Evolutionary conservation across 2,888 invertebrate genomes (phyloP).

Genomic region (Dryococelus australis): DNA sequence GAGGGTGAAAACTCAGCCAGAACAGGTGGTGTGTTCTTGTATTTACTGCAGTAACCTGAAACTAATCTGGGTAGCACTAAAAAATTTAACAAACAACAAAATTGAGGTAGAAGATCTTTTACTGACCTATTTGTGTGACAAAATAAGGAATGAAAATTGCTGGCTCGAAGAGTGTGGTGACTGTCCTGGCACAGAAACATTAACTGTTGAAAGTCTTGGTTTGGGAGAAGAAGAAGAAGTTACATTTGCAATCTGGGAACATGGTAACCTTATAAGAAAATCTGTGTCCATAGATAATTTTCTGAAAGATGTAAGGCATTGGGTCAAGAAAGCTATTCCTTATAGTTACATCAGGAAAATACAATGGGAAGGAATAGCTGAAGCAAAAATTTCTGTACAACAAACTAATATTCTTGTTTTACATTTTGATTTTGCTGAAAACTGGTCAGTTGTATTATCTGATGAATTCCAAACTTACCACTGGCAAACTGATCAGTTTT

Average conservation of each 20-base stretch:
- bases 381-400: neutral
- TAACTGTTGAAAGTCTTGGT: neutral
- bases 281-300: too few relatives aligned
- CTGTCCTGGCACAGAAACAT: neutral
- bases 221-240: neutral
- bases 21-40: neutral
- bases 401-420: neutral
- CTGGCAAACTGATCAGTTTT: neutral
- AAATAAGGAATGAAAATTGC: neutral
- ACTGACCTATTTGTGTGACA: neutral
- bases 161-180: conserved; percentile 9
- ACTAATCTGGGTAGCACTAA: too few relatives aligned
- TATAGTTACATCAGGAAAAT: neutral
- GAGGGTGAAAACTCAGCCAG: neutral
- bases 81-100: neutral
- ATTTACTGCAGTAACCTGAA: conserved; percentile 7
- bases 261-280: neutral
- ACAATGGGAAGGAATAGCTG: neutral
- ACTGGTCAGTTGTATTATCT: neutral
- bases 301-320: neutral
- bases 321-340: too few relatives aligned
- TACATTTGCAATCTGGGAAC: neutral
- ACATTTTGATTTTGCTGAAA: conserved; percentile 1
- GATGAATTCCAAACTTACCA: neutral
- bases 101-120: neutral